A percentile compares a stretch with the other conserved stretches of the same genome.
Conservation (phyloP, 2,888 invertebrate genomes). For the Diadegma fenestrale region DNA sequence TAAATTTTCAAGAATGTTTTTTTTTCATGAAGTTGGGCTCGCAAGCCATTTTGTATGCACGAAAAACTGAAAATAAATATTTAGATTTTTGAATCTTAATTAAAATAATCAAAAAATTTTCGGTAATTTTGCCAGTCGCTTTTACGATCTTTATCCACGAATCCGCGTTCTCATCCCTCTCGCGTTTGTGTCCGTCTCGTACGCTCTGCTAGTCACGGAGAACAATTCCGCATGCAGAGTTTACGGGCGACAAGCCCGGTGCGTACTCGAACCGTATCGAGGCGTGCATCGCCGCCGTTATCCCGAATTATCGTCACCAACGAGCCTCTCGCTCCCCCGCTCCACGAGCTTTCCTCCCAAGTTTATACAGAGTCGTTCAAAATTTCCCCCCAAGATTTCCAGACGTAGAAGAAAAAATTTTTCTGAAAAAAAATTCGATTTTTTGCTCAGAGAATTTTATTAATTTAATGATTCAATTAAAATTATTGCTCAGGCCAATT, state of each 20-base stretch:
- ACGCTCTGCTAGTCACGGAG: slow-evolving; percentile 61
- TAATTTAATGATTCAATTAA: background rate
- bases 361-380: slow-evolving; percentile 9
- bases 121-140: no score
- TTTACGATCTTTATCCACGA: no score
- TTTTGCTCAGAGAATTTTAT: no score
- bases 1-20: no score
- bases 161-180: no score
- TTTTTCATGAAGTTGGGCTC: no score
- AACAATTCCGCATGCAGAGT: slow-evolving; percentile 74
- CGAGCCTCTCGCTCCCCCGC: slow-evolving; percentile 49
- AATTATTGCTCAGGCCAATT: background rate
- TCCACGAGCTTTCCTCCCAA: slow-evolving; percentile 32
- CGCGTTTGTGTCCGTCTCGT: slow-evolving; percentile 7
- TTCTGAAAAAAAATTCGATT: no score
- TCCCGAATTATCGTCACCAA: slow-evolving; percentile 74
- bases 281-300: slow-evolving; percentile 71
- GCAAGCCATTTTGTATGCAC: no score
- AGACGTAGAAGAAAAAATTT: background rate
- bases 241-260: slow-evolving; percentile 72
- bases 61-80: no score
- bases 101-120: no score
- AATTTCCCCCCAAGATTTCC: background rate
- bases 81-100: no score
- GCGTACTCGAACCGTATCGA: slow-evolving; percentile 67